Evolutionary conservation across 2,797 vertebrate species (phyloP).

Genomic region (Vultur gryphus): DNA sequence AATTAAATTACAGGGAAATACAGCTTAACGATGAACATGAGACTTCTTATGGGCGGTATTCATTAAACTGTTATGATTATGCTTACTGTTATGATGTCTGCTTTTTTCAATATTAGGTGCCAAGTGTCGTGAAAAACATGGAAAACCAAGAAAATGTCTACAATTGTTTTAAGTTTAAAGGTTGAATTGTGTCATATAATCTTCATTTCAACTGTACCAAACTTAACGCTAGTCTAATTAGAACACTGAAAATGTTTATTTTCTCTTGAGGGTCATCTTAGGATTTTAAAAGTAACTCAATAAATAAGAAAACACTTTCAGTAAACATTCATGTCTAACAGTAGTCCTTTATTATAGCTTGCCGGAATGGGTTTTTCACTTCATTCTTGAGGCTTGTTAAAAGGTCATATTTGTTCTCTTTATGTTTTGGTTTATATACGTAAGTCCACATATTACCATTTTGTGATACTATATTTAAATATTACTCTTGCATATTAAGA

Average conservation of each 20-base stretch:
- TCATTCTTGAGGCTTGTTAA: background rate
- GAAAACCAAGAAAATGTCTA: background rate
- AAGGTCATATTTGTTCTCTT: background rate
- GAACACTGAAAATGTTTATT: background rate
- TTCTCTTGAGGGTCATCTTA: background rate
- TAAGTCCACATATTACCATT: background rate
- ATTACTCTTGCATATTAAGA: background rate
- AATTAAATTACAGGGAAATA: background rate
- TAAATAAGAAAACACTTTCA: background rate
- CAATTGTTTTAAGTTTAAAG: background rate
- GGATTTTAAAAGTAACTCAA: background rate
- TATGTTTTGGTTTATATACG: background rate
- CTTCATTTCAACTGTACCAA: background rate
- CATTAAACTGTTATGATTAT: background rate
- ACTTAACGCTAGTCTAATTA: background rate
- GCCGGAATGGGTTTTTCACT: background rate
- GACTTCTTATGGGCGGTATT: background rate
- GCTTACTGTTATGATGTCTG: background rate
- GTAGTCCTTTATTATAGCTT: background rate
- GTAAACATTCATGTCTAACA: background rate
- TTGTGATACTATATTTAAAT: background rate
- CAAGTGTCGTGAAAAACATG: background rate
- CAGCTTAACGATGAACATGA: background rate
- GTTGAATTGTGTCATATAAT: background rate
- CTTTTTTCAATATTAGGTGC: background rate